Evolutionary conservation across 2,888 invertebrate genomes (phyloP), one percentile per base, ranked within the genome.

Genomic region (Fissipunctia ypsillon): DNA sequence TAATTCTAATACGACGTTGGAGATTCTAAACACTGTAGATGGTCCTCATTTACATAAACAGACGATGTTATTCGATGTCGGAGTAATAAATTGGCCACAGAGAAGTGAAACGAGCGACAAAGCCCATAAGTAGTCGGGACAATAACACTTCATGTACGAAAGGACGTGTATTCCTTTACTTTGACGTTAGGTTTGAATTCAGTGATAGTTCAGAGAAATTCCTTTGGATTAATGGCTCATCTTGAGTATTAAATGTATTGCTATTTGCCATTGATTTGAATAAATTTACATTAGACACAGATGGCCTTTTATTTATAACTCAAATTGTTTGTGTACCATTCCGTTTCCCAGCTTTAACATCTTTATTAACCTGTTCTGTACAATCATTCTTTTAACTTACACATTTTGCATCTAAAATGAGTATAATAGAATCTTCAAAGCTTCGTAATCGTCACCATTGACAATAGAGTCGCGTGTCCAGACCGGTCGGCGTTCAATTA

Each of bases 11-110:
- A 80, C 81, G 73, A 80, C 71, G 72, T 65, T 73, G 69, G 67
- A 78, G 83, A 84, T 86, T 88, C 86, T 83, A 81, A 83, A 77
- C 77, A 84, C 84, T 79, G 80, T 76, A 80, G 85, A 82, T 85
- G 84, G 86, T 67, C 64, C 81, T 85, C 76, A 89, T 88, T 89
- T 86, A 87, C 88, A 88, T 88, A 85, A 88, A 87, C 86, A 85
- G 84, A 74, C 88, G 84, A 83, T 78, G 83, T 82, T 87, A 84
- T 87, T 83, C 78, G 80, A 78, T 73, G 84, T 75, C 75, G 69
- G 54, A 73, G 87, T 80, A 70, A 87, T 89, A 89, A 89, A 88
- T 88, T 84, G 79, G 65, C 66, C 60, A 65, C 78, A 66, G 80
- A 75, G 75, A 84, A 82, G 86, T 76, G 85, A 83, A 89, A 89